A percentile compares a stretch with the other conserved stretches of the same genome.
phyloP scores from a whole-genome alignment of 2,113 vertebrate genomes.

The Limnothrissa miodon region DNA sequence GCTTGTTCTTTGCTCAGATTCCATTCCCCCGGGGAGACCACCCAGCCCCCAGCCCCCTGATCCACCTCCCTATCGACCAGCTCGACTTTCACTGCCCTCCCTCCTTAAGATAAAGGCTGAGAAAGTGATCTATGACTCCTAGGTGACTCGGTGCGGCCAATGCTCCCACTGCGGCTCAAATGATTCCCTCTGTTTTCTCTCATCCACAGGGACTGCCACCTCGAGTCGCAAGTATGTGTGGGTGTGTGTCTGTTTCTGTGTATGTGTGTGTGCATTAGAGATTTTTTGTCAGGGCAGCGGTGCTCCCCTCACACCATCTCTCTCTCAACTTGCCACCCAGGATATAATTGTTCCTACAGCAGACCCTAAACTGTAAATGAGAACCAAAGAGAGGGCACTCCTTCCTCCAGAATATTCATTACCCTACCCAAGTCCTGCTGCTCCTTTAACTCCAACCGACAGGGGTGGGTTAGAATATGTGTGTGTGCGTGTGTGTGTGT shows the following conservation, averaged over 20 bases:
- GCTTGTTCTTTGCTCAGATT: constrained; percentile 28
- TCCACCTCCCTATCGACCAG: constrained; percentile 32
- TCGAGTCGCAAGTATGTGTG: constrained; percentile 28
- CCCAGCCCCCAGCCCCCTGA: neutral
- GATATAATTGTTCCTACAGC: constrained; percentile 16
- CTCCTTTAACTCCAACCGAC: neutral
- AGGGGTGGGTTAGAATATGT: neutral
- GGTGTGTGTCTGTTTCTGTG: neutral
- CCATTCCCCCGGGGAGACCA: constrained; percentile 32
- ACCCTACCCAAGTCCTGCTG: neutral
- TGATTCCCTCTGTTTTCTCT: constrained; percentile 24
- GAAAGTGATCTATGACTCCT: constrained; percentile 39
- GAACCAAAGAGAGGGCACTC: neutral
- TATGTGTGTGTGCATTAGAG: neutral
- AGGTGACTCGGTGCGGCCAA: constrained; percentile 6
- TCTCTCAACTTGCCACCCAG: neutral
- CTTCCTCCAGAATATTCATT: constrained; percentile 20
- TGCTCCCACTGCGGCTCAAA: constrained; percentile 25
- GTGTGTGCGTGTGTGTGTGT: neutral
- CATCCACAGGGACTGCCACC: constrained; percentile 19
- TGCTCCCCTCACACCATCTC: neutral
- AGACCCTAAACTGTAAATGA: constrained; percentile 15
- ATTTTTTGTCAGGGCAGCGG: constrained; percentile 17
- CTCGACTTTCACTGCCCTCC: constrained; percentile 29
- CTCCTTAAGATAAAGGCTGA: constrained; percentile 44